Evolutionary conservation across 2,797 vertebrate species (phyloP).

Genomic region (Chloroceryle inda): DNA sequence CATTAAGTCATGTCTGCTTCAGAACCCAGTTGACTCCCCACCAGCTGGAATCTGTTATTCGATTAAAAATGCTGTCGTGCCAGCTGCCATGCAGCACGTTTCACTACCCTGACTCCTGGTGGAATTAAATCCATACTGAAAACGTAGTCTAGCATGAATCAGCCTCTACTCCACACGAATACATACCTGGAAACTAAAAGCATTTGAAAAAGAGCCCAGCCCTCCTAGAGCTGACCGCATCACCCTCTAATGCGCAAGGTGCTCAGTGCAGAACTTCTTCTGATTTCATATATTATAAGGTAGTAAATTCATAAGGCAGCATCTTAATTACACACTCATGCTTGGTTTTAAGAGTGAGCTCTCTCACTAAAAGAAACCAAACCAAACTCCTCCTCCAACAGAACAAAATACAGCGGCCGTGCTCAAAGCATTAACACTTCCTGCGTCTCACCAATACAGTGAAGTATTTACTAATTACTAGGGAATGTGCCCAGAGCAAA

Average conservation of each 20-base stretch:
- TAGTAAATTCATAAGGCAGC: neutral
- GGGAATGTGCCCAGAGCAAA: neutral
- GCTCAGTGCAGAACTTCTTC: neutral
- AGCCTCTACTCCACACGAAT: conserved; percentile 5
- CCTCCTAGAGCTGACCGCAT: neutral
- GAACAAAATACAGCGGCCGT: neutral
- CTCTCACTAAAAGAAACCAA: neutral
- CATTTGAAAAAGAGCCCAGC: neutral
- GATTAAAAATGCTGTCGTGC: conserved; percentile 50
- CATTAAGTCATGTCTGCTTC: conserved; percentile 35
- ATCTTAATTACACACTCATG: neutral
- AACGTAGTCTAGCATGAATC: neutral
- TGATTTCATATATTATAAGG: neutral
- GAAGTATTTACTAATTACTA: conserved; percentile 34
- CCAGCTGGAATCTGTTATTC: conserved; percentile 57
- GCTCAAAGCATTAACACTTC: neutral
- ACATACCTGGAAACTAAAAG: neutral
- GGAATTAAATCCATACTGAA: conserved; percentile 52
- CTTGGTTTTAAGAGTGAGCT: neutral
- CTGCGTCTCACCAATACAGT: neutral
- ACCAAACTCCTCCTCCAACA: neutral
- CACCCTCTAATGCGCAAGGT: neutral
- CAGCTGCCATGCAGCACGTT: conserved; percentile 57
- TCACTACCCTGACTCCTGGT: conserved; percentile 10
- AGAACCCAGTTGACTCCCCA: conserved; percentile 31